Conservation (phyloP, 2,113 vertebrate species). For the Sarotherodon lohbergeri region DNA sequence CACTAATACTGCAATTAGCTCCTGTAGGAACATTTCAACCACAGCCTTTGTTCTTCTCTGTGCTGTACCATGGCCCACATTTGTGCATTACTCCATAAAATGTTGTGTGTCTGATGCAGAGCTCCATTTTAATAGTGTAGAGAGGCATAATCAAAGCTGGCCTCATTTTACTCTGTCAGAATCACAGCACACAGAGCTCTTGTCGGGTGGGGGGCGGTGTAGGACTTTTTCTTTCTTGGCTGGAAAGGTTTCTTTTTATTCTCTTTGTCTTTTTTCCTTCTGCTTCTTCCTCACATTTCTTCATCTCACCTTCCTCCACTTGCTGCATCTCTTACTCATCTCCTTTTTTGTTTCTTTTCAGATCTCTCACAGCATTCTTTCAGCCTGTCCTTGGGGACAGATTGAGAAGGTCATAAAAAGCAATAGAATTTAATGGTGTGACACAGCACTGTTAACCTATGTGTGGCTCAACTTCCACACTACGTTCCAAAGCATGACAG, state of each 20-base stretch:
- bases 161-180: conserved; percentile 53
- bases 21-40: conserved; percentile 35
- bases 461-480: not conserved
- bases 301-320: not conserved
- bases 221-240: not conserved
- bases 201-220: not conserved
- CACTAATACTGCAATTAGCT: conserved; percentile 58
- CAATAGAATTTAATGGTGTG: conserved; percentile 51
- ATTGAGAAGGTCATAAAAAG: conserved; percentile 47
- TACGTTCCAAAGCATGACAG: conserved; percentile 11
- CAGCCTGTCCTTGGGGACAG: conserved; percentile 35
- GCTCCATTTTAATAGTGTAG: conserved; percentile 38
- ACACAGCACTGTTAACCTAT: conserved; percentile 47
- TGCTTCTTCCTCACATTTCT: not conserved
- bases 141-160: conserved; percentile 56
- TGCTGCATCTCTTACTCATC: not conserved
- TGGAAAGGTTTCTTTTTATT: conserved; percentile 11
- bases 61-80: conserved; percentile 2
- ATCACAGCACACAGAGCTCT: conserved; percentile 24
- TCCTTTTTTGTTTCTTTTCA: not conserved
- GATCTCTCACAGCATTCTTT: conserved; percentile 2
- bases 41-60: conserved; percentile 39
- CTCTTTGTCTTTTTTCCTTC: not conserved
- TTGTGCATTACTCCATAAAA: conserved; percentile 23
- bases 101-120: conserved; percentile 32